Base-by-base conservation (phyloP, 2,113 vertebrate genomes). In the Melanostigma gelatinosum region DNA sequence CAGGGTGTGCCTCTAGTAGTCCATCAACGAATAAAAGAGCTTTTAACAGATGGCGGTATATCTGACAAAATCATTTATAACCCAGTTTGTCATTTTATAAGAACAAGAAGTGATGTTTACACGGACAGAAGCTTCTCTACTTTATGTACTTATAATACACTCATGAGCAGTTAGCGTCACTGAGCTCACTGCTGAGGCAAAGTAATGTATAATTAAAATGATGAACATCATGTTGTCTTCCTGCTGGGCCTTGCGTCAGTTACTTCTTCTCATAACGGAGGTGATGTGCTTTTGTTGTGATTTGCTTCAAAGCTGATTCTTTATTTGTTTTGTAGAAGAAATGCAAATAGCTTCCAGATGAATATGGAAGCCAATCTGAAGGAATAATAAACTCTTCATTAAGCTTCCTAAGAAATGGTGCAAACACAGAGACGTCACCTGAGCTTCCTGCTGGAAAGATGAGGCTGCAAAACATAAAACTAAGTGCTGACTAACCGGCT, bases 151-250 rank as follows among this genome's bases (percentile, higher is more conserved):
- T 42, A 10, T 42, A 42, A 42, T 11, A 42, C 40, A 11, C 8
- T 8, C 12, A 44, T 9, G 18, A 75, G 38, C 63, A 10, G 58
- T 79, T 8, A 10, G 55, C 9, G 52, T 0, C 32, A 7, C 32
- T 5, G 24, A n/a, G 68, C 48, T 32, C n/a, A 54, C 63, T 40
- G 38, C 61, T 8, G 61, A 66, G 32, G 63, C 57, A 24, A 32
- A 80, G 44, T 75, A 38, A 77, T 24, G 13, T 64, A 62, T 77
- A 70, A 63, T 85, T 82, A 73, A 79, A 75, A 54, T 72, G 75
- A 85, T 72, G 75, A 81, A 67, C 6, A 12, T 40, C 34, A 73
- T 15, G 64, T 62, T 3, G 58, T 77, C 32, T 62, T 63, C 80
- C 80, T 81, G 40, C 27, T 5, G 77, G 77, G 54, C 62, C 40